Evolutionary conservation across 2,888 invertebrate species (phyloP).

Genomic region (Stenoptilia bipunctidactyla): DNA sequence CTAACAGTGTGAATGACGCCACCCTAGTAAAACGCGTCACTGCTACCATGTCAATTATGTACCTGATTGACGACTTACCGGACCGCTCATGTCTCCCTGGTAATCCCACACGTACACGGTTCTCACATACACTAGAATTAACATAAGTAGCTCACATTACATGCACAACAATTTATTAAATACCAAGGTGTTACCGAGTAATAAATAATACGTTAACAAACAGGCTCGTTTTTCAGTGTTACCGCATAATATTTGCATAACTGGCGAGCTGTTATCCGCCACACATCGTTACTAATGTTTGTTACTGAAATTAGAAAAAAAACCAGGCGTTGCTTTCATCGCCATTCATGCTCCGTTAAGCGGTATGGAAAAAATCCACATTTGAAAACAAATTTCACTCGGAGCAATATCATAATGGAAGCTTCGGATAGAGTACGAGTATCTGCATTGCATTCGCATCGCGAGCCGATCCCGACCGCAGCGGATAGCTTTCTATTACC

Average conservation of each 20-base stretch:
- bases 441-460: background rate
- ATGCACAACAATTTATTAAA: too few species aligned
- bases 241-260: too few species aligned
- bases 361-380: conserved; percentile 37
- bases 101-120: background rate
- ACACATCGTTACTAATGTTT: conserved; percentile 11
- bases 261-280: background rate
- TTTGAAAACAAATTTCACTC: conserved; percentile 61
- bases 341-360: conserved; percentile 34
- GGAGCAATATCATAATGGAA: conserved; percentile 67
- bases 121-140: too few species aligned
- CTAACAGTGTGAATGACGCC: conserved; percentile 5
- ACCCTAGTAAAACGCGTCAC: conserved; percentile 2
- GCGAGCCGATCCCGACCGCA: conserved; percentile 19
- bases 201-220: too few species aligned
- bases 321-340: conserved; percentile 23
- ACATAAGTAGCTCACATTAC: too few species aligned
- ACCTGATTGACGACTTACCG: conserved; percentile 48
- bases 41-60: conserved; percentile 5
- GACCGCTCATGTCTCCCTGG: background rate
- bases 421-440: conserved; percentile 32
- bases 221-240: too few species aligned
- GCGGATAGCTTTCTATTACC: conserved; percentile 35
- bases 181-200: too few species aligned
- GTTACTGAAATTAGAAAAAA: conserved; percentile 11